Evolutionary conservation across 1,140 invertebrate genomes (phyloP).

Genomic region (Dolichoris vasculosae): DNA sequence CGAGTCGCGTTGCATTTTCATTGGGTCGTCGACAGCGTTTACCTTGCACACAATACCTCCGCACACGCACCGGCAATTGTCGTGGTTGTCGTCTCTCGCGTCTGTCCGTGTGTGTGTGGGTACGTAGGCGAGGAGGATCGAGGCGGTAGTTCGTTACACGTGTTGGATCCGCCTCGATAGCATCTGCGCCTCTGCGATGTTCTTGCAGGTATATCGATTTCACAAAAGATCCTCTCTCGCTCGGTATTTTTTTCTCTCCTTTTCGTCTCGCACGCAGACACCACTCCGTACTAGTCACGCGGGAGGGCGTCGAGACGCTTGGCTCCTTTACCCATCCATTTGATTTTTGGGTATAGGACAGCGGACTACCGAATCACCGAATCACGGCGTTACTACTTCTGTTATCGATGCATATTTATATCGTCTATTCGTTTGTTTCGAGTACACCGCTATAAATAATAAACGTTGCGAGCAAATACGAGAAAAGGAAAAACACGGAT

Average conservation of each 20-base stretch:
- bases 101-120: background rate
- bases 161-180: slow-evolving; percentile 70
- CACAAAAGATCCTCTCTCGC: slow-evolving; percentile 63
- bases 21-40: background rate
- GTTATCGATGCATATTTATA: background rate
- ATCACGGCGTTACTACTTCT: too few species aligned
- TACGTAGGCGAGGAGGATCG: slow-evolving; percentile 1
- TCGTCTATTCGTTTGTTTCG: background rate
- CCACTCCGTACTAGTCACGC: background rate
- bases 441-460: too few species aligned
- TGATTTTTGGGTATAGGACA: background rate
- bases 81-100: background rate
- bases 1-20: slow-evolving; percentile 19
- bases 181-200: slow-evolving; percentile 60
- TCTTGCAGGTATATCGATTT: slow-evolving; percentile 69
- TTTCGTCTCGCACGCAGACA: background rate
- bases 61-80: background rate
- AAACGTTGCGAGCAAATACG: too few species aligned
- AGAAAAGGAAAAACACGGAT: too few species aligned
- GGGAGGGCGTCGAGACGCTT: slow-evolving; percentile 48
- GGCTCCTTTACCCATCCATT: background rate
- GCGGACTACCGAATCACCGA: background rate
- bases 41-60: background rate
- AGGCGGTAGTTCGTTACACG: slow-evolving; percentile 73
- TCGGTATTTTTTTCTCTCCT: slow-evolving; percentile 22